Conservation (phyloP, 2,888 invertebrate genomes). For the Griposia aprilina region DNA sequence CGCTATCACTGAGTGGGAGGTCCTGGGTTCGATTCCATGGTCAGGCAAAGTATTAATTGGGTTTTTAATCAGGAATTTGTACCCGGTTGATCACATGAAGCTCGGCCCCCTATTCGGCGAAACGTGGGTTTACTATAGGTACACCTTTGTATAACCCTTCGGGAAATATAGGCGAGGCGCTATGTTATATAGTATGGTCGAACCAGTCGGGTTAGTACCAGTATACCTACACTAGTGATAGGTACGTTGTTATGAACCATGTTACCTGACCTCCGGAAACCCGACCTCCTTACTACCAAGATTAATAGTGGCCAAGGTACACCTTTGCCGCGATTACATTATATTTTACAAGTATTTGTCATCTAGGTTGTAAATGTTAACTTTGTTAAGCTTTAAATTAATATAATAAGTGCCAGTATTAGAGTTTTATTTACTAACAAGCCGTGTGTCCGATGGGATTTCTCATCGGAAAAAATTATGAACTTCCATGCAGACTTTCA, state of each 20-base stretch:
- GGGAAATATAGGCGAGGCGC: too few relatives aligned
- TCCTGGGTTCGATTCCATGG: not conserved
- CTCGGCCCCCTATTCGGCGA: not conserved
- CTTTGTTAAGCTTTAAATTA: slow-evolving; percentile 46
- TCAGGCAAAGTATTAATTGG: not conserved
- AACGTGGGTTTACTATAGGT: not conserved
- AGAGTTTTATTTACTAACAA: slow-evolving; percentile 15
- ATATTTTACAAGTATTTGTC: not conserved
- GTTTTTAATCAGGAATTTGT: not conserved
- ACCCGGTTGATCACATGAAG: not conserved
- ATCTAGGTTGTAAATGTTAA: slow-evolving; percentile 7
- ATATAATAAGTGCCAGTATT: not conserved
- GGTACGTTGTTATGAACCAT: not conserved
- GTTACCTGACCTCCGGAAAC: slow-evolving; percentile 14
- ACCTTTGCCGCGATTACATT: not conserved
- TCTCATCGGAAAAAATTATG: too few relatives aligned
- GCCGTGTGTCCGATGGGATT: too few relatives aligned
- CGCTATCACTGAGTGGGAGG: not conserved
- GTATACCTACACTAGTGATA: not conserved
- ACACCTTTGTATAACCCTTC: not conserved
- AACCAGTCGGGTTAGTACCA: not conserved
- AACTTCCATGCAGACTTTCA: too few relatives aligned
- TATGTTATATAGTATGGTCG: too few relatives aligned
- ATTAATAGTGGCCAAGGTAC: not conserved
- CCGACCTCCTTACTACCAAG: not conserved